Conservation (phyloP, 2,113 vertebrate genomes). For the Apteryx mantelli region DNA sequence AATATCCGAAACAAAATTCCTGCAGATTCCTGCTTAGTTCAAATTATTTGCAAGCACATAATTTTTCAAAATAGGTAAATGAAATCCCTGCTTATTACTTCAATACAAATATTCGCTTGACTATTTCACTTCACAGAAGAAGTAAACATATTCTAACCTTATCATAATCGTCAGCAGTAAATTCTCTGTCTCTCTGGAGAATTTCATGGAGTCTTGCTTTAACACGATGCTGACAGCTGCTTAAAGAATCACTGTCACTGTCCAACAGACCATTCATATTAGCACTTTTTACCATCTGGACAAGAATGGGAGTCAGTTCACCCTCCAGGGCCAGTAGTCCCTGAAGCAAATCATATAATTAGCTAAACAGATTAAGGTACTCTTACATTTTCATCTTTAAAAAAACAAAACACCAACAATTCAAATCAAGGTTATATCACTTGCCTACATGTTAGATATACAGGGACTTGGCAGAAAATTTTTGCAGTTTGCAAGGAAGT, state of each 20-base stretch:
- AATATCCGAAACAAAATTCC: background rate
- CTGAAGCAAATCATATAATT: conserved; percentile 61
- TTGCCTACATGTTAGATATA: background rate
- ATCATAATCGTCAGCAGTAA: conserved; percentile 86
- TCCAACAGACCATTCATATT: conserved; percentile 93
- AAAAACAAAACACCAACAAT: background rate
- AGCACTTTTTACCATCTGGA: conserved; percentile 93
- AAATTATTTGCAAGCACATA: background rate
- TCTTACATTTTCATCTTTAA: no score
- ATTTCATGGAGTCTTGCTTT: conserved; percentile 91
- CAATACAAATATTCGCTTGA: background rate
- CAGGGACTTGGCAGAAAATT: background rate
- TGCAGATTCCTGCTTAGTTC: background rate
- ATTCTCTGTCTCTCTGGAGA: conserved; percentile 89
- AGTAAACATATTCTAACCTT: conserved; percentile 77
- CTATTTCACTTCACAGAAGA: background rate
- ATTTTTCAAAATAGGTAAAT: background rate
- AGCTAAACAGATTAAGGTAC: background rate
- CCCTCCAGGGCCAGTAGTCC: conserved; percentile 89
- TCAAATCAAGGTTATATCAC: background rate
- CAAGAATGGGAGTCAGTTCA: conserved; percentile 90
- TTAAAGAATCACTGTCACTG: conserved; percentile 89
- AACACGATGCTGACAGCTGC: conserved; percentile 89
- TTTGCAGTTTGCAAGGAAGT: background rate
- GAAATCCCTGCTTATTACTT: background rate